Evolutionary conservation across 2,888 invertebrate species (phyloP).

Genomic region (Phoenoteleia sp.): DNA sequence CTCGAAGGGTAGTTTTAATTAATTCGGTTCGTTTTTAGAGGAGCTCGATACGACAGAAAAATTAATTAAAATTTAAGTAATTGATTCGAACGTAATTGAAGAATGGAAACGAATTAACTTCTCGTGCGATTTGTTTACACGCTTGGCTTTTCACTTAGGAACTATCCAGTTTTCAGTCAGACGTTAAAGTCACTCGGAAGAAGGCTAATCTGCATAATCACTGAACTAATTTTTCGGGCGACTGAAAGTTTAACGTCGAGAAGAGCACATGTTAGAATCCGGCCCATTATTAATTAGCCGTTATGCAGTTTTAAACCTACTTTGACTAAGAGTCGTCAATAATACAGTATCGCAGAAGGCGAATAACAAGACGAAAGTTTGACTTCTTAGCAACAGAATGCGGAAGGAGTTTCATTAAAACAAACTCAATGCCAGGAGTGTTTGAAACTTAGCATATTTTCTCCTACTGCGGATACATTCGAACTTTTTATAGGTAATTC

Average conservation of each 20-base stretch:
- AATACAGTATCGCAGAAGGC: not conserved
- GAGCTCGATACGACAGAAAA: not conserved
- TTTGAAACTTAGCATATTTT: not conserved
- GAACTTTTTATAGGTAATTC: constrained; percentile 22
- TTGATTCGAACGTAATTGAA: too few species aligned
- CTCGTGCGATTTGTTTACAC: too few species aligned
- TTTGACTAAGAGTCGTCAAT: constrained; percentile 22
- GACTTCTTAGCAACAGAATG: constrained; percentile 1
- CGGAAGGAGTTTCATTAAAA: constrained; percentile 13
- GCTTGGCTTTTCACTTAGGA: too few species aligned
- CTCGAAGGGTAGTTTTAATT: too few species aligned
- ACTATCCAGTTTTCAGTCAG: too few species aligned
- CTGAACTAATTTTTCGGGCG: not conserved
- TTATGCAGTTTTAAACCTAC: constrained; percentile 20
- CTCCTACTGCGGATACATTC: not conserved
- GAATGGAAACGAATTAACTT: too few species aligned
- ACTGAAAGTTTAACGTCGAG: constrained; percentile 13
- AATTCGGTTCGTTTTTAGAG: too few species aligned
- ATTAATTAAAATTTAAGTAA: not conserved
- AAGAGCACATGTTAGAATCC: constrained; percentile 14
- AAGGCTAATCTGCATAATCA: not conserved
- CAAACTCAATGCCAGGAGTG: not conserved
- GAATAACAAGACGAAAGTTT: constrained; percentile 18
- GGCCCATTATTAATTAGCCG: constrained; percentile 17
- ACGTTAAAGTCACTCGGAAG: too few species aligned